These are phyloP conservation scores for Danio kyathit DNA, from an alignment of 2,797 vertebrate genomes.

Conservation along the genomic window DNA sequence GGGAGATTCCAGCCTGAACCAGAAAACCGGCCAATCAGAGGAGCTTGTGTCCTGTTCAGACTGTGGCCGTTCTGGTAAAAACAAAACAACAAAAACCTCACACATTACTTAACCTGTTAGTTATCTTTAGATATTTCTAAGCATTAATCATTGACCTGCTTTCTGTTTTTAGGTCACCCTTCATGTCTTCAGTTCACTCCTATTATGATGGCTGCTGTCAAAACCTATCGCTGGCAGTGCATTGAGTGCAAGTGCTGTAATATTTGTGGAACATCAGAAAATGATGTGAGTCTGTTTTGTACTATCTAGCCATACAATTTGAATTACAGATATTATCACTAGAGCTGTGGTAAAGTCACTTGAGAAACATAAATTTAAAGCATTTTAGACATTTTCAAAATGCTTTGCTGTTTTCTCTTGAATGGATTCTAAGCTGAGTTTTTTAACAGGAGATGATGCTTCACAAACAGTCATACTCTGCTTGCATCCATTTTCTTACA, in stretches of 20 bases:
- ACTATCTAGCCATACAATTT: background rate
- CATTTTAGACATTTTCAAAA: too few species aligned
- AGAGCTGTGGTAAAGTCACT: too few species aligned
- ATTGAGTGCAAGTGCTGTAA: slow-evolving; percentile 99
- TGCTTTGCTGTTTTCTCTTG: too few species aligned
- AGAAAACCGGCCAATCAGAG: slow-evolving; percentile 93
- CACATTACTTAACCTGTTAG: background rate
- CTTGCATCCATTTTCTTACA: too few species aligned
- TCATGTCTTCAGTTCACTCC: slow-evolving; percentile 98
- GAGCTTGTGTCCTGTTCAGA: slow-evolving; percentile 96
- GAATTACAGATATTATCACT: too few species aligned
- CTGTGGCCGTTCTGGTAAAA: slow-evolving; percentile 91
- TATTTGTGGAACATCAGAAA: slow-evolving; percentile 95
- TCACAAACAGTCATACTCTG: too few species aligned
- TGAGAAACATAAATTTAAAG: too few species aligned
- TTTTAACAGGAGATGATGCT: too few species aligned
- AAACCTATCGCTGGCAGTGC: slow-evolving; percentile 97
- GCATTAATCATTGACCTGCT: background rate
- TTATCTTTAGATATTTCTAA: background rate
- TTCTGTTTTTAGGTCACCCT: slow-evolving; percentile 82
- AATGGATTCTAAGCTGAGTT: too few species aligned
- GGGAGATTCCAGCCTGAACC: slow-evolving; percentile 94
- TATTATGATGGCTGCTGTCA: slow-evolving; percentile 95
- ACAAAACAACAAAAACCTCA: background rate
- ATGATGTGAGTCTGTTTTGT: slow-evolving; percentile 83